These are phyloP conservation scores for Polydrusus tereticollis DNA, from an alignment of 2,888 invertebrate genomes.

Conservation along the genomic window DNA sequence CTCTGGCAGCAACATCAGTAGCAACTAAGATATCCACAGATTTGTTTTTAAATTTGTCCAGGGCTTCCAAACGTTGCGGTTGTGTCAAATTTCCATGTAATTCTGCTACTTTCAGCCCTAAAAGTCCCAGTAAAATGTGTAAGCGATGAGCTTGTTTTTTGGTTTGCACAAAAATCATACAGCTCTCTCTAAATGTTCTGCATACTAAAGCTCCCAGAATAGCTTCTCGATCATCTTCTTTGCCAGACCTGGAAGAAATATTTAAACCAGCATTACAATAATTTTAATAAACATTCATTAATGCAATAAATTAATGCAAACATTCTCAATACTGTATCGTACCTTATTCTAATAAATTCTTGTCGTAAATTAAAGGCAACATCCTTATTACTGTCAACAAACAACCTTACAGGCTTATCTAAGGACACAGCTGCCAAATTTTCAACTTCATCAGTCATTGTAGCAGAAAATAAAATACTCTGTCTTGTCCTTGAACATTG, in stretches of 20 bases:
- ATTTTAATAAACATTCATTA: neutral
- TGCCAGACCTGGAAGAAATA: conserved; percentile 71
- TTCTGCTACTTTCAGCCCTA: conserved; percentile 89
- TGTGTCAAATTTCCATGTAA: conserved; percentile 97
- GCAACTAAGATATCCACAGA: conserved; percentile 85
- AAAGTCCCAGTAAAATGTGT: conserved; percentile 90
- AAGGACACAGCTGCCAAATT: conserved; percentile 94
- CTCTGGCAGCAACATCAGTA: conserved; percentile 93
- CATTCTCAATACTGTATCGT: neutral
- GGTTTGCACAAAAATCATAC: conserved; percentile 97
- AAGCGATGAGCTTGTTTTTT: conserved; percentile 95
- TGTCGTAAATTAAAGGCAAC: conserved; percentile 96
- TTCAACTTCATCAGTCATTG: conserved; percentile 98
- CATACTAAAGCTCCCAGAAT: conserved; percentile 85
- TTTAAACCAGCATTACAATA: no score
- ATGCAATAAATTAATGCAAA: neutral
- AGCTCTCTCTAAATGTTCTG: conserved; percentile 90
- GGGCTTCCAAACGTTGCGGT: conserved; percentile 90
- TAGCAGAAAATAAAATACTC: conserved; percentile 98
- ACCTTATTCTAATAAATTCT: conserved; percentile 94
- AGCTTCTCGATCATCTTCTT: conserved; percentile 93
- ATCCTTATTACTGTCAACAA: conserved; percentile 95
- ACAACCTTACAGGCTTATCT: conserved; percentile 92
- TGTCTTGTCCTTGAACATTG: conserved; percentile 93
- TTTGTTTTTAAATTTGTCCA: conserved; percentile 89